These are phyloP conservation scores for Thalpophila matura DNA, from an alignment of 2,888 invertebrate species.

Conservation along the genomic window DNA sequence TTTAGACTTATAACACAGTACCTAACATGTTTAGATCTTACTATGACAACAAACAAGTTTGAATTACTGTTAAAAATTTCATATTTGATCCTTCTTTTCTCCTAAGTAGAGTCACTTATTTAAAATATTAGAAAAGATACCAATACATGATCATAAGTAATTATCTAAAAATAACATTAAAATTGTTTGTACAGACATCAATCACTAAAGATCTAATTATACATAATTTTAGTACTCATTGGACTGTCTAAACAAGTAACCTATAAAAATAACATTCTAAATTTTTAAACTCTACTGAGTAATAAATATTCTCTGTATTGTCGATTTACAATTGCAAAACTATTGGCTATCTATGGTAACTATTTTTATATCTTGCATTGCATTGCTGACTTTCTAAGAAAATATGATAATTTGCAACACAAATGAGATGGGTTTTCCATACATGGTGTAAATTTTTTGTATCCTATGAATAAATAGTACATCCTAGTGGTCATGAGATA, in stretches of 20 bases:
- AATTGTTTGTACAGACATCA: slow-evolving; percentile 10
- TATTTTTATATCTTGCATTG: slow-evolving; percentile 24
- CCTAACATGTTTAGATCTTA: slow-evolving; percentile 6
- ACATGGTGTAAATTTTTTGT: slow-evolving; percentile 39
- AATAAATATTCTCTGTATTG: too few relatives aligned
- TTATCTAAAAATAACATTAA: slow-evolving; percentile 8
- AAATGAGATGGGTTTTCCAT: slow-evolving; percentile 52
- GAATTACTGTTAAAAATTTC: background rate
- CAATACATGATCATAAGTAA: background rate
- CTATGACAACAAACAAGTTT: background rate
- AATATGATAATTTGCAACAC: slow-evolving; percentile 56
- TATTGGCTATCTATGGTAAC: slow-evolving; percentile 30
- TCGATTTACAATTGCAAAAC: too few relatives aligned
- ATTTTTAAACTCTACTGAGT: too few relatives aligned
- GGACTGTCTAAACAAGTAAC: slow-evolving; percentile 23
- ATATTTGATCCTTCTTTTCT: background rate
- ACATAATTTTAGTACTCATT: slow-evolving; percentile 3
- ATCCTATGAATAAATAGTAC: slow-evolving; percentile 25
- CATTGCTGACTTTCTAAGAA: slow-evolving; percentile 55
- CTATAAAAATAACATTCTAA: slow-evolving; percentile 24
- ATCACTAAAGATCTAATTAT: slow-evolving; percentile 13
- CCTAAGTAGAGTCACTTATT: too few relatives aligned
- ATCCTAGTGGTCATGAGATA: slow-evolving; percentile 13
- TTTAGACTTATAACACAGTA: background rate
- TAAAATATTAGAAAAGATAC: background rate